A percentile compares a stretch with the other conserved stretches of the same genome.
Conservation (phyloP, 2,797 vertebrate genomes). For the Lerista edwardsae region DNA sequence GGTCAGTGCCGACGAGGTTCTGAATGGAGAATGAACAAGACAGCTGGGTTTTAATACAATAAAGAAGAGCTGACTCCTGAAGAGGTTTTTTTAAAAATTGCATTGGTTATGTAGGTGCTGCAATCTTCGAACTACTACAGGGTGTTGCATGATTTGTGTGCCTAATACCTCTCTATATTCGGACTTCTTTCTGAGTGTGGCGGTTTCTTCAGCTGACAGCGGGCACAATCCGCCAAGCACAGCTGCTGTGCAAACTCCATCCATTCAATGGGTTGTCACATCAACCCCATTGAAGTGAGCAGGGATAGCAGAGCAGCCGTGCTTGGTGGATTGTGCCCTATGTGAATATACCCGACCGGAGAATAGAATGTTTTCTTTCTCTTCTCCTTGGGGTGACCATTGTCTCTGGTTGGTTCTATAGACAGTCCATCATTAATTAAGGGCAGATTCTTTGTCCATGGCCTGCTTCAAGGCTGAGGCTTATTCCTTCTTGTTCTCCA, state of each 20-base stretch:
- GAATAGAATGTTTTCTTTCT: slow-evolving; percentile 72
- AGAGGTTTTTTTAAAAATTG: slow-evolving; percentile 18
- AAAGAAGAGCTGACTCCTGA: neutral
- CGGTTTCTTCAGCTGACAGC: slow-evolving; percentile 48
- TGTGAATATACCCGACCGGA: slow-evolving; percentile 59
- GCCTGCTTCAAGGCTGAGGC: slow-evolving; percentile 60
- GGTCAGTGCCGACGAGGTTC: neutral
- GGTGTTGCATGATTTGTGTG: neutral
- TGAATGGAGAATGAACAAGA: slow-evolving; percentile 40
- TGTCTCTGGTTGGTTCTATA: slow-evolving; percentile 69
- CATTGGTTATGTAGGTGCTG: neutral
- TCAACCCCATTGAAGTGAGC: slow-evolving; percentile 13
- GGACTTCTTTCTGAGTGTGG: slow-evolving; percentile 20
- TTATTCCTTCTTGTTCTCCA: slow-evolving; percentile 70
- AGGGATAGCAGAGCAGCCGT: slow-evolving; percentile 4
- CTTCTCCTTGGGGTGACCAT: slow-evolving; percentile 73
- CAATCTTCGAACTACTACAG: slow-evolving; percentile 32
- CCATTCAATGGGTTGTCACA: slow-evolving; percentile 14
- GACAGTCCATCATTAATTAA: slow-evolving; percentile 77
- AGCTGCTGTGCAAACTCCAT: slow-evolving; percentile 13
- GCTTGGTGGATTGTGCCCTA: slow-evolving; percentile 19
- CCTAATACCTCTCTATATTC: neutral
- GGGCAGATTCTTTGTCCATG: slow-evolving; percentile 71
- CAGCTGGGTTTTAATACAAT: slow-evolving; percentile 15
- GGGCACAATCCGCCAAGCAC: neutral